Percentiles rank a stretch among this genome's conserved stretches.
These are phyloP conservation scores for Plagodis pulveraria DNA, from an alignment of 2,888 invertebrate genomes.

Conservation along the genomic window DNA sequence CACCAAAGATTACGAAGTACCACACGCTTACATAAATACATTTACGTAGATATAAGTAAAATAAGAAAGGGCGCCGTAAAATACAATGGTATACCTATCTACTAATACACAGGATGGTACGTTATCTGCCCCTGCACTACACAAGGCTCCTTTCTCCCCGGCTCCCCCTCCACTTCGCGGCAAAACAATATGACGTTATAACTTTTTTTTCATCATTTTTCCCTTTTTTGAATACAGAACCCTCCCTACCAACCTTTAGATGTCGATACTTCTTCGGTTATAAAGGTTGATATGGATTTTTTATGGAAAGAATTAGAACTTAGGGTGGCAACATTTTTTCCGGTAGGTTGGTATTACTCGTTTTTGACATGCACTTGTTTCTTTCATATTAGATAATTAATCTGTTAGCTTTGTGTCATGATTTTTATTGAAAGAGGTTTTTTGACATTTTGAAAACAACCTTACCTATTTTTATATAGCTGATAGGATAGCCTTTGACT, in stretches of 20 bases:
- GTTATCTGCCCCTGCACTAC: slow-evolving; percentile 79
- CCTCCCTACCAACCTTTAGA: slow-evolving; percentile 72
- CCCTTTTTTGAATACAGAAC: slow-evolving; percentile 79
- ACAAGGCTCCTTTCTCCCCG: slow-evolving; percentile 59
- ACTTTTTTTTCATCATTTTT: slow-evolving; percentile 78
- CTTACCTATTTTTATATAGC: too few species aligned
- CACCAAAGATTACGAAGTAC: slow-evolving; percentile 9
- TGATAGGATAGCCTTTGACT: too few species aligned
- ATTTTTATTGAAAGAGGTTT: too few species aligned
- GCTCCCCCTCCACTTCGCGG: slow-evolving; percentile 68
- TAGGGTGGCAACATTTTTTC: slow-evolving; percentile 14
- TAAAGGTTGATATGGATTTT: slow-evolving; percentile 54
- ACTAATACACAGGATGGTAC: slow-evolving; percentile 64
- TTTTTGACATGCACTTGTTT: too few species aligned
- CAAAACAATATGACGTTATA: slow-evolving; percentile 85
- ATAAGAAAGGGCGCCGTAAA: slow-evolving; percentile 65
- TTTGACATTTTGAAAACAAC: too few species aligned
- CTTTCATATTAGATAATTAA: too few species aligned
- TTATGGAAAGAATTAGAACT: slow-evolving; percentile 17
- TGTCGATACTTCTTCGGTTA: slow-evolving; percentile 64
- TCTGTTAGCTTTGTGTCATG: too few species aligned
- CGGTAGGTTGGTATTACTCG: too few species aligned
- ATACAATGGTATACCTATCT: slow-evolving; percentile 63
- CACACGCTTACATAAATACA: slow-evolving; percentile 45
- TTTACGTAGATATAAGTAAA: slow-evolving; percentile 68